Percentiles rank a stretch among this genome's conserved stretches.
Evolutionary conservation across 53 echinoderm and acorn worm genomes (phyloP).

Genomic region (Holothuria leucospilota): DNA sequence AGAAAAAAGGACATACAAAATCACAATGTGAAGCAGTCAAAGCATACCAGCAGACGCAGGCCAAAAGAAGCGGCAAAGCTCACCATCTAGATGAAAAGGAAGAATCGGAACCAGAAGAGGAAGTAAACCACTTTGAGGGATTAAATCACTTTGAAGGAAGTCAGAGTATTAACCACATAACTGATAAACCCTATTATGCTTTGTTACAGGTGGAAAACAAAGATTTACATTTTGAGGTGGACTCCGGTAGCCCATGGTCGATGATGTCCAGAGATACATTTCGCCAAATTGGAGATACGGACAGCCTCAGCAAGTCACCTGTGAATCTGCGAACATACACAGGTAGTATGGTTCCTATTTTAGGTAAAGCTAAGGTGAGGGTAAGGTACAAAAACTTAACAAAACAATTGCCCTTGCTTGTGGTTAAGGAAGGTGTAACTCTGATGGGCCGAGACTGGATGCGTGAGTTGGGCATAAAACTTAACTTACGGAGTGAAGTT

Average conservation of each 20-base stretch:
- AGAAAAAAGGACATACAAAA: slow-evolving; percentile 56
- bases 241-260: slow-evolving; percentile 60
- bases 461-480: slow-evolving; percentile 15
- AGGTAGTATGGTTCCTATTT: slow-evolving; percentile 8
- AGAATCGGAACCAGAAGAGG: neutral
- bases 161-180: slow-evolving; percentile 3
- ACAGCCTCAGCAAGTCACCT: neutral
- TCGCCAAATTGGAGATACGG: neutral
- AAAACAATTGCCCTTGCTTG: slow-evolving; percentile 40
- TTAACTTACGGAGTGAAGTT: neutral
- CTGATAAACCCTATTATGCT: neutral
- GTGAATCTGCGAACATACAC: slow-evolving; percentile 52
- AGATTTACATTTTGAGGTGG: slow-evolving; percentile 30
- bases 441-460: slow-evolving; percentile 73
- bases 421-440: slow-evolving; percentile 61
- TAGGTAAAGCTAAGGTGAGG: neutral
- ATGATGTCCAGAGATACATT: slow-evolving; percentile 24
- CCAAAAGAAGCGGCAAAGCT: neutral
- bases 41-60: slow-evolving; percentile 4
- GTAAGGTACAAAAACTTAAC: slow-evolving; percentile 34
- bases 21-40: slow-evolving; percentile 64
- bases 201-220: neutral
- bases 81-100: neutral
- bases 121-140: no score
- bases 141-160: neutral